phyloP scores from a whole-genome alignment of 1,140 invertebrate genomes.

The Eumaeus atala region DNA sequence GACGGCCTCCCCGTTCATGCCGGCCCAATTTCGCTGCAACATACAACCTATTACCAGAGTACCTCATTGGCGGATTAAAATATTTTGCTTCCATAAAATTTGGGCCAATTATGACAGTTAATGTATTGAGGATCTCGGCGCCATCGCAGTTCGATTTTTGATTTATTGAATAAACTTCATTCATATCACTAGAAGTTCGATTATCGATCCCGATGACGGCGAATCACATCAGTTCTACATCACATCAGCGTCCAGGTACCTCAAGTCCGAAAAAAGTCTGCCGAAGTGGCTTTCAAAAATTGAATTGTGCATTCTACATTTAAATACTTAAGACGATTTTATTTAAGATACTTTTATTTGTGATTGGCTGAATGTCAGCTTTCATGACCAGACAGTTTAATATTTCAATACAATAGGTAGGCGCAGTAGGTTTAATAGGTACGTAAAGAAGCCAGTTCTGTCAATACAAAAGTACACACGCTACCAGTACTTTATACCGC shows the following conservation, averaged over 20 bases:
- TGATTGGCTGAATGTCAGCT: too few species aligned
- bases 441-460: too few species aligned
- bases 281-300: conserved; percentile 5
- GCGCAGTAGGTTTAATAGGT: too few species aligned
- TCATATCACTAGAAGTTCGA: conserved; percentile 10
- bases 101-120: not conserved
- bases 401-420: too few species aligned
- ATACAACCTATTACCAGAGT: too few species aligned
- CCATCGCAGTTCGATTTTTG: not conserved
- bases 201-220: conserved; percentile 8
- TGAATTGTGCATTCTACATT: not conserved
- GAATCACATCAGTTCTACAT: not conserved
- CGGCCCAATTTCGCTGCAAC: too few species aligned
- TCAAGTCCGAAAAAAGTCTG: not conserved
- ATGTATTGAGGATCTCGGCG: not conserved
- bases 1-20: too few species aligned
- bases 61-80: too few species aligned
- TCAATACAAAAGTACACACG: too few species aligned
- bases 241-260: conserved; percentile 1
- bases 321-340: not conserved
- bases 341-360: too few species aligned
- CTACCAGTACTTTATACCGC: too few species aligned
- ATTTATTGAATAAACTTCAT: conserved; percentile 9
- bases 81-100: not conserved
- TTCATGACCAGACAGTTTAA: too few species aligned